These are phyloP conservation scores for Anser cygnoides DNA, from an alignment of 2,113 vertebrate species.

Conservation along the genomic window DNA sequence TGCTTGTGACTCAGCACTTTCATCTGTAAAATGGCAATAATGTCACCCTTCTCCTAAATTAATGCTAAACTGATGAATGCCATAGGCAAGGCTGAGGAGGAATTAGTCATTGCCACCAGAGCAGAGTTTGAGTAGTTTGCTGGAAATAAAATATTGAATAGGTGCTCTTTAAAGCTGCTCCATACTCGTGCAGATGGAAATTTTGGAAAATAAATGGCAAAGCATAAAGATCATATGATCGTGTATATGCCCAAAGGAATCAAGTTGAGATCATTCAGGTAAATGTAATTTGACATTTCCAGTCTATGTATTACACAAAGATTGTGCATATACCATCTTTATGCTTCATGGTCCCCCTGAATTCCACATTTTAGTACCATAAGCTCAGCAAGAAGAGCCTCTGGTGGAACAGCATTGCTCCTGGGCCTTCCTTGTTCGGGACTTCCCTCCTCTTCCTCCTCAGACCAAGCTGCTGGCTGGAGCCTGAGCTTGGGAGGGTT, in stretches of 20 bases:
- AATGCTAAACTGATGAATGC: neutral
- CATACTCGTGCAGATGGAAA: neutral
- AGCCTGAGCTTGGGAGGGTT: neutral
- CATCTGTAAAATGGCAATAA: neutral
- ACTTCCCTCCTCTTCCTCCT: neutral
- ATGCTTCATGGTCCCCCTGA: neutral
- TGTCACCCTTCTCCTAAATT: constrained; percentile 19
- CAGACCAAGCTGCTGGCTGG: neutral
- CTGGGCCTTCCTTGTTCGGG: neutral
- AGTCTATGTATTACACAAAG: neutral
- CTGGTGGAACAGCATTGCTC: neutral
- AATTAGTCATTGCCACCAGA: constrained; percentile 46
- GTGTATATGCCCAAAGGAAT: neutral
- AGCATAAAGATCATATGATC: neutral
- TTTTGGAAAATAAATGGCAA: neutral
- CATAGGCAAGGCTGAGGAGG: neutral
- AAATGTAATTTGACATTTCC: neutral
- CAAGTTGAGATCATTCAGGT: neutral
- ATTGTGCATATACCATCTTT: neutral
- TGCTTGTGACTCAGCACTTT: constrained; percentile 27
- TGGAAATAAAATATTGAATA: neutral
- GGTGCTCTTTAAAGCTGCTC: neutral
- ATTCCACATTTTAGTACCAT: neutral
- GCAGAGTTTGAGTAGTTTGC: neutral
- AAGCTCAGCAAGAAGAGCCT: neutral